Percentiles rank a stretch among this genome's conserved stretches.
Conservation (phyloP, 2,888 invertebrate species). For the Clostera curtula region DNA sequence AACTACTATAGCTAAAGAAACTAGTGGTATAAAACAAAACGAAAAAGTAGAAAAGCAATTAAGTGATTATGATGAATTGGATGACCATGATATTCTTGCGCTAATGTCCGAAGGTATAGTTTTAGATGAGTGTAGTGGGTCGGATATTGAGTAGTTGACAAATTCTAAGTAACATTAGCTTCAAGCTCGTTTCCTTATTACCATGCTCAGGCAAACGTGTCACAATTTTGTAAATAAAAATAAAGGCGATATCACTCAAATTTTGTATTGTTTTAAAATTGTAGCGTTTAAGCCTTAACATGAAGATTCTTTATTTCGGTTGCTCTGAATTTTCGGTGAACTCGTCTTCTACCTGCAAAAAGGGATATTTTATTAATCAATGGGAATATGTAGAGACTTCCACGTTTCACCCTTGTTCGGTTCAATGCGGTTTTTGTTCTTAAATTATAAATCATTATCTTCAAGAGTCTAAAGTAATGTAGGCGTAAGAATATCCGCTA, state of each 20-base stretch:
- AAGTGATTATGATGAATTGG: conserved; percentile 46
- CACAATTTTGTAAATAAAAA: too few relatives aligned
- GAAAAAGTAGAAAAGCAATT: conserved; percentile 4
- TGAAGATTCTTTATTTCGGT: conserved; percentile 28
- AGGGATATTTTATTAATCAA: conserved; percentile 6
- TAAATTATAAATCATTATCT: too few relatives aligned
- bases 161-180: too few relatives aligned
- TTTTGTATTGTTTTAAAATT: too few relatives aligned
- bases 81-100: conserved; percentile 51
- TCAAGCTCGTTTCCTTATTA: too few relatives aligned
- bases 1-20: conserved; percentile 2
- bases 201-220: too few relatives aligned
- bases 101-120: conserved; percentile 53
- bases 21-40: background rate
- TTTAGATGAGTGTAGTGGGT: conserved; percentile 53
- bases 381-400: too few relatives aligned
- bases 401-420: too few relatives aligned
- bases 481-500: too few relatives aligned
- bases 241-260: too few relatives aligned
- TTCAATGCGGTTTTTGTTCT: too few relatives aligned
- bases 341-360: conserved; percentile 58
- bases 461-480: too few relatives aligned
- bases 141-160: conserved; percentile 37
- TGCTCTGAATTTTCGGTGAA: conserved; percentile 33
- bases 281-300: background rate